Percentiles rank a stretch among this genome's conserved stretches.
Conservation (phyloP, 37 sponge, comb jelly and placozoan species). For the Axinella damicornis region DNA sequence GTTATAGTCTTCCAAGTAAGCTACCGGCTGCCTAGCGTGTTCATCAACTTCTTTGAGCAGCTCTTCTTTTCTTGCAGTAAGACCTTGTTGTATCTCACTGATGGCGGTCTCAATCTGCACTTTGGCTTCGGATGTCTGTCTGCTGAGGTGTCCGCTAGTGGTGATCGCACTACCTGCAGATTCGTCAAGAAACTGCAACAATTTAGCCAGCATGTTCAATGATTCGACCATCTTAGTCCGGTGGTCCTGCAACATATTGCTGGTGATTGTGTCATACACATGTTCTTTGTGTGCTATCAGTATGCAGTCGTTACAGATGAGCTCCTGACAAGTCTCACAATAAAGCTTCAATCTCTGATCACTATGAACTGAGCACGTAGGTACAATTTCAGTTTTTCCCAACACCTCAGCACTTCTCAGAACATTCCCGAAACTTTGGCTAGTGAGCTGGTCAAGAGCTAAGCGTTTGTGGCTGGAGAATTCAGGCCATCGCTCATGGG, state of each 20-base stretch:
- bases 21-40: neutral
- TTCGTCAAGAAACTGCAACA: neutral
- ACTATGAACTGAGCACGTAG: too few relatives aligned
- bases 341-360: constrained; percentile 23
- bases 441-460: too few relatives aligned
- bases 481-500: too few relatives aligned
- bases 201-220: neutral
- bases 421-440: too few relatives aligned
- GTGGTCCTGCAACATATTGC: neutral
- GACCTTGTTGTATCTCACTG: neutral
- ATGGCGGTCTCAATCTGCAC: neutral
- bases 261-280: neutral
- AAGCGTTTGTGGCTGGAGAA: too few relatives aligned
- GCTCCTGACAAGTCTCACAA: constrained; percentile 18
- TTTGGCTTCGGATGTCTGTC: neutral
- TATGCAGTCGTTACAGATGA: constrained; percentile 22
- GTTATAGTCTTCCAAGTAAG: neutral
- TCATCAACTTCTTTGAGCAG: neutral
- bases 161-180: neutral
- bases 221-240: neutral
- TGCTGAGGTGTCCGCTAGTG: neutral
- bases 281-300: constrained; percentile 7
- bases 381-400: too few relatives aligned
- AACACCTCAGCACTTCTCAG: too few relatives aligned
- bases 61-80: neutral